phyloP scores from a whole-genome alignment of 2,888 invertebrate genomes.

The Psococerastis gibbosa region DNA sequence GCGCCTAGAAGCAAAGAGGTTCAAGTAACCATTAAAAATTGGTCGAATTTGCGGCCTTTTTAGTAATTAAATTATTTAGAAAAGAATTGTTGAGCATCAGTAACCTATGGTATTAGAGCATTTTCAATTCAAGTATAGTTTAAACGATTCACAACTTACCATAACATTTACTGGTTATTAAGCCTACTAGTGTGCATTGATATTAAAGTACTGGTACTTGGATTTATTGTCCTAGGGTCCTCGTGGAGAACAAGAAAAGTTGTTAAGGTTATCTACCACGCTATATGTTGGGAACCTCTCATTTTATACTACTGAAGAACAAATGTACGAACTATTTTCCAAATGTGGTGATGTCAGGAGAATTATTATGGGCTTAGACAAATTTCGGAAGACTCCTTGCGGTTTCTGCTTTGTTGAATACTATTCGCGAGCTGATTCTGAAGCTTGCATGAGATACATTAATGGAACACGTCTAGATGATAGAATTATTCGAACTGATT shows the following conservation, averaged over 20 bases:
- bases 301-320: conserved; percentile 97
- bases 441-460: conserved; percentile 73
- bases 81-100: too few species aligned
- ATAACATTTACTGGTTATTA: not conserved
- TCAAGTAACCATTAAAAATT: too few species aligned
- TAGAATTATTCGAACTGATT: conserved; percentile 90
- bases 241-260: conserved; percentile 65
- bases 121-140: too few species aligned
- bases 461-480: conserved; percentile 95
- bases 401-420: conserved; percentile 98
- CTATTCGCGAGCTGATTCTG: conserved; percentile 51
- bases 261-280: conserved; percentile 56
- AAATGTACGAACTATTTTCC: conserved; percentile 90
- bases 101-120: too few species aligned
- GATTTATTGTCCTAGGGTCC: conserved; percentile 46
- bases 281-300: conserved; percentile 95
- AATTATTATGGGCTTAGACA: conserved; percentile 95
- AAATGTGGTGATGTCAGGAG: conserved; percentile 88
- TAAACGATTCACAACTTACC: not conserved
- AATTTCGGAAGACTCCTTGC: conserved; percentile 95
- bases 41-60: too few species aligned
- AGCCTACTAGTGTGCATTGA: not conserved
- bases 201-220: not conserved
- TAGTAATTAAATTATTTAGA: too few species aligned
- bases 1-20: too few species aligned